Evolutionary conservation across 2,113 vertebrate species (phyloP).

Genomic region (Oenanthe oenanthe): DNA sequence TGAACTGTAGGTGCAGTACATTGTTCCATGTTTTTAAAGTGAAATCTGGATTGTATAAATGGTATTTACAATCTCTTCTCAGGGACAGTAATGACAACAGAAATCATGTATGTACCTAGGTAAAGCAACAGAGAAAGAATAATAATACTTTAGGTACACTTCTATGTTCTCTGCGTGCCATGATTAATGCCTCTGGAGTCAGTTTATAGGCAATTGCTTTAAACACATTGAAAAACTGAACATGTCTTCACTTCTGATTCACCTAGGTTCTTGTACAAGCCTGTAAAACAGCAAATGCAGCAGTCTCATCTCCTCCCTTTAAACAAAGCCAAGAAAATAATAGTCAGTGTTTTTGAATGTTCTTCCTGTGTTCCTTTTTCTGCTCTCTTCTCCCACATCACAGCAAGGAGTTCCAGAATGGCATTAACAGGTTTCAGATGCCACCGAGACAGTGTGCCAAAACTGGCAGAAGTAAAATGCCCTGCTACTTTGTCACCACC

Average conservation of each 20-base stretch:
- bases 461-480: conserved; percentile 16
- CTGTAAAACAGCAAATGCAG: background rate
- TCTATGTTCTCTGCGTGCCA: background rate
- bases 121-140: background rate
- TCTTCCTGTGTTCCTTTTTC: background rate
- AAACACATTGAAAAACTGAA: background rate
- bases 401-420: background rate
- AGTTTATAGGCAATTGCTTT: background rate
- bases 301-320: background rate
- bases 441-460: background rate
- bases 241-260: background rate
- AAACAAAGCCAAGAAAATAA: background rate
- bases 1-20: background rate
- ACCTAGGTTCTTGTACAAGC: background rate
- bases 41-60: background rate
- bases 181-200: background rate
- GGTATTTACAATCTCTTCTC: background rate
- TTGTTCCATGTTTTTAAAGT: background rate
- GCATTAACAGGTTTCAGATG: background rate
- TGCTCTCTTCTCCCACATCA: background rate
- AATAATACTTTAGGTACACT: background rate
- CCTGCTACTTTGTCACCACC: background rate
- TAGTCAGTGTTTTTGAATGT: background rate
- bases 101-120: background rate
- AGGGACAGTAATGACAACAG: background rate